phyloP scores from a whole-genome alignment of 1,140 invertebrate species.

The Pseudomyrmex cubaensis region DNA sequence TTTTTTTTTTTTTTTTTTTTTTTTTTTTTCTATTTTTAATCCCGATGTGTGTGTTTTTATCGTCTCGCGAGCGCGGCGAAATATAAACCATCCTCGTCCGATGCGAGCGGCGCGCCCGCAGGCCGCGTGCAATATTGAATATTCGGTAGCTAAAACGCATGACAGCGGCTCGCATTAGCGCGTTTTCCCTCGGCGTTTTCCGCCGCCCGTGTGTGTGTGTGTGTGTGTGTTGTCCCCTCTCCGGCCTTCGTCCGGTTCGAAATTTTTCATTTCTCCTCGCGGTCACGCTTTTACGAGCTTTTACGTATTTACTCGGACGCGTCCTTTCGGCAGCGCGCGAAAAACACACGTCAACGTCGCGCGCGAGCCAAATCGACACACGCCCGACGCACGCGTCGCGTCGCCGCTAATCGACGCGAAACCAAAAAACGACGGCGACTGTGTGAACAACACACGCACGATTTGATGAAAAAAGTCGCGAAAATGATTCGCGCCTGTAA shows the following conservation, averaged over 20 bases:
- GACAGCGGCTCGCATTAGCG: slow-evolving; percentile 53
- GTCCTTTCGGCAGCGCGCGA: slow-evolving; percentile 18
- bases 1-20: slow-evolving; percentile 9
- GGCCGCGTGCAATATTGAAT: slow-evolving; percentile 53
- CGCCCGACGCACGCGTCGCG: too few species aligned
- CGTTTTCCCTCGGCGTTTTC: slow-evolving; percentile 15
- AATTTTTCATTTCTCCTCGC: slow-evolving; percentile 54
- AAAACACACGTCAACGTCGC: not conserved
- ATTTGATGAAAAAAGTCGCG: too few species aligned
- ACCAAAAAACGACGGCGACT: not conserved
- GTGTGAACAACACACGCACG: too few species aligned
- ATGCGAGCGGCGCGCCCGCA: slow-evolving; percentile 2
- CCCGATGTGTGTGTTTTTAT: slow-evolving; percentile 19
- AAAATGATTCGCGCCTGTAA: not conserved
- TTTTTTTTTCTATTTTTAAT: slow-evolving; percentile 43
- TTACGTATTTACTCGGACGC: slow-evolving; percentile 48
- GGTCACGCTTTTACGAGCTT: slow-evolving; percentile 50
- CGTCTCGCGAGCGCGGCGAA: slow-evolving; percentile 31
- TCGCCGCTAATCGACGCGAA: not conserved
- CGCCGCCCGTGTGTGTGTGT: slow-evolving; percentile 17
- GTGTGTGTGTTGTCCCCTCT: too few species aligned
- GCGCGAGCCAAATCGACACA: too few species aligned
- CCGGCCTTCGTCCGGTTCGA: not conserved
- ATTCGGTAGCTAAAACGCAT: slow-evolving; percentile 59
- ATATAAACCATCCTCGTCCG: slow-evolving; percentile 58